Evolutionary conservation across 1,140 invertebrate species (phyloP), one percentile per base, ranked within the genome.

Genomic region (Drosophila takahashii): DNA sequence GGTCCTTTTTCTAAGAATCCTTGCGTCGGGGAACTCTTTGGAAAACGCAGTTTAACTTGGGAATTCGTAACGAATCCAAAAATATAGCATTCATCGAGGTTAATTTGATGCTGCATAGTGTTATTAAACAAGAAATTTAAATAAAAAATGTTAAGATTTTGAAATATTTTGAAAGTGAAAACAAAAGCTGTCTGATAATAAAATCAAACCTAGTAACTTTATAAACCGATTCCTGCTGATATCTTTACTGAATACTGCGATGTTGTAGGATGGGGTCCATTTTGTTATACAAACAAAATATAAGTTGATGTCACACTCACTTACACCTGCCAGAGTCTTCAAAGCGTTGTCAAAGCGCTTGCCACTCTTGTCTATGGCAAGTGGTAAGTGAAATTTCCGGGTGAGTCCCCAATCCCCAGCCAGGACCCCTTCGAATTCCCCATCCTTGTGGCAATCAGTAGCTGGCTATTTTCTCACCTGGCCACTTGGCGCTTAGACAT

Each of bases 371-470:
- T 78, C 78, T 67, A 61, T 16, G 50, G 62, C 39, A 58, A 53
- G 71, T 76, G 58, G 79, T 81, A 86, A 87, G 75, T 79, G 62
- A 76, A 81, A 79, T 86, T 78, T 86, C 79, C 83, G 61, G 15
- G 56, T 58, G 29, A 29, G 36, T 48, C 50, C 53, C 22, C 22
- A n/a, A n/a, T n/a, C 3, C 3, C 22, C 54, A 45, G 5, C 54
- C 9, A 32, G 13, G 11, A 37, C 16, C 42, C 50, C 10, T 15
- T 18, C 26, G 22, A 22, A 8, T 34, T 53, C 32, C 18, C 8
- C 36, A 52, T 44, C 44, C 73, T 56, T 79, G 65, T 61, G 83
- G 69, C 83, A 86, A 86, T 86, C 83, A 86, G 83, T 86, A 70
- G 81, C 81, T 65, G 59, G 29, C 34, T 37, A 56, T 53, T 66